These are phyloP conservation scores for Cerceris rybyensis DNA, from an alignment of 2,888 invertebrate genomes.

Conservation along the genomic window DNA sequence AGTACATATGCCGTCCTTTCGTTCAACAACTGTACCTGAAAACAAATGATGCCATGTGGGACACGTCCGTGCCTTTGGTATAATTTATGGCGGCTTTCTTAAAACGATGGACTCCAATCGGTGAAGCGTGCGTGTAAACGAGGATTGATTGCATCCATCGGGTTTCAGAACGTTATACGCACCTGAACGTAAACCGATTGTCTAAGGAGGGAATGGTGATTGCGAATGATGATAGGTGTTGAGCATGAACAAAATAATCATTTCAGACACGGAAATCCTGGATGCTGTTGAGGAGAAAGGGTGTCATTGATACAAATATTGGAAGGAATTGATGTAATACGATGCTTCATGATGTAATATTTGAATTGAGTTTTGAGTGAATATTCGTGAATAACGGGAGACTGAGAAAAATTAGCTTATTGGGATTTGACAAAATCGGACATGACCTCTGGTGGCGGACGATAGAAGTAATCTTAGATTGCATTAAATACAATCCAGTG, in stretches of 20 bases:
- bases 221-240: slow-evolving; percentile 37
- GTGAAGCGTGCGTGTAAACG: slow-evolving; percentile 56
- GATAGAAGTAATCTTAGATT: too few species aligned
- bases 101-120: slow-evolving; percentile 59
- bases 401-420: too few species aligned
- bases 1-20: too few species aligned
- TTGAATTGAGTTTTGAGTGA: too few species aligned
- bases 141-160: slow-evolving; percentile 59
- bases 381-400: too few species aligned
- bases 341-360: too few species aligned
- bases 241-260: slow-evolving; percentile 47
- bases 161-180: slow-evolving; percentile 15
- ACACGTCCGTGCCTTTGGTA: slow-evolving; percentile 46
- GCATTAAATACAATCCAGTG: too few species aligned
- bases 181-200: slow-evolving; percentile 43
- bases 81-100: slow-evolving; percentile 66
- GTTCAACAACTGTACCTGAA: slow-evolving; percentile 8
- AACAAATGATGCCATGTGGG: slow-evolving; percentile 49
- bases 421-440: too few species aligned
- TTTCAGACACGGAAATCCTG: slow-evolving; percentile 44
- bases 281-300: not conserved
- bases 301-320: too few species aligned
- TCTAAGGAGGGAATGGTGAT: slow-evolving; percentile 53
- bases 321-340: too few species aligned
- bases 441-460: too few species aligned